phyloP scores from a whole-genome alignment of 1,140 invertebrate species.

The Brachionus manjavacas region DNA sequence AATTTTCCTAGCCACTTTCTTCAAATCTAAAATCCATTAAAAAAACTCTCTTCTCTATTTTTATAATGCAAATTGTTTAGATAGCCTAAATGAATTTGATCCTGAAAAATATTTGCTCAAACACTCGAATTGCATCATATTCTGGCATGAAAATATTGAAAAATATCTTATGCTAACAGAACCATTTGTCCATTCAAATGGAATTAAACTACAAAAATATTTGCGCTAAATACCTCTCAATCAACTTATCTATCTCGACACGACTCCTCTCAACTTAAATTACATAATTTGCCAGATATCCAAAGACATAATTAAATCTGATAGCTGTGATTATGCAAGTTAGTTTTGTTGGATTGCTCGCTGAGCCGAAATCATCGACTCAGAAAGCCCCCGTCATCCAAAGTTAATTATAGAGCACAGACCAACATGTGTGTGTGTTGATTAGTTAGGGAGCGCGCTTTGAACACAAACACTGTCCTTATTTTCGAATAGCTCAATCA shows the following conservation, averaged over 20 bases:
- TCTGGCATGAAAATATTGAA: not conserved
- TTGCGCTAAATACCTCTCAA: not conserved
- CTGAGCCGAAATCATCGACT: not conserved
- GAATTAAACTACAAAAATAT: not conserved
- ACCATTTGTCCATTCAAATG: not conserved
- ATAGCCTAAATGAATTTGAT: not conserved
- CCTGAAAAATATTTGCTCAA: not conserved
- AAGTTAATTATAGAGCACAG: not conserved
- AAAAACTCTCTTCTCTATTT: not conserved
- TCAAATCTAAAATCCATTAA: not conserved
- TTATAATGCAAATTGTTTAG: not conserved
- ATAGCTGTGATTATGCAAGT: not conserved
- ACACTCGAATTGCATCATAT: slow-evolving; percentile 1
- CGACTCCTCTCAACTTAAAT: not conserved
- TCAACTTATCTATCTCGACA: slow-evolving; percentile 1
- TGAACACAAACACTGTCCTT: not conserved
- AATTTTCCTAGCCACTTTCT: not conserved
- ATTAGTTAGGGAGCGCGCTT: not conserved
- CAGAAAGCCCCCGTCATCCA: not conserved
- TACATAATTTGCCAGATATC: not conserved
- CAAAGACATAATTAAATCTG: not conserved
- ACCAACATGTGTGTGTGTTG: not conserved
- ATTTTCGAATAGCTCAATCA: slow-evolving; percentile 3
- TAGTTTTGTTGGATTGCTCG: not conserved
- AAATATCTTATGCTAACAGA: slow-evolving; percentile 4